phyloP scores from a whole-genome alignment of 2,797 vertebrate species.

The Coregonus suidteri region DNA sequence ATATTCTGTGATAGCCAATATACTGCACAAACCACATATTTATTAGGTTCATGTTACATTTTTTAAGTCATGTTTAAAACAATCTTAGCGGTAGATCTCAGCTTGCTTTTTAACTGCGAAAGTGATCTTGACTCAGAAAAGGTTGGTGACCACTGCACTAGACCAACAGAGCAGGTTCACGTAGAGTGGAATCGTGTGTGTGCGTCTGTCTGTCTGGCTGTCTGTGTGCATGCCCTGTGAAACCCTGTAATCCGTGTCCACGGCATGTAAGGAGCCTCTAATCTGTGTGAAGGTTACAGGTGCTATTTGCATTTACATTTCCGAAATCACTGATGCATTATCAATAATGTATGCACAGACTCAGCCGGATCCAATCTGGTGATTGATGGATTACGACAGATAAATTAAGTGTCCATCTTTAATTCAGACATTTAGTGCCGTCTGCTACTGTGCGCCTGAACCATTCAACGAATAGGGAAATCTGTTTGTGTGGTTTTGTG shows the following conservation, averaged over 20 bases:
- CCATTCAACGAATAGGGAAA: not conserved
- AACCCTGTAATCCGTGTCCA: not conserved
- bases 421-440: not conserved
- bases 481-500: not conserved
- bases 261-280: not conserved
- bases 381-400: slow-evolving; percentile 47
- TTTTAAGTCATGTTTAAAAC: too few relatives aligned
- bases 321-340: slow-evolving; percentile 4
- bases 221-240: slow-evolving; percentile 3
- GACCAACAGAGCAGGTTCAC: slow-evolving; percentile 25
- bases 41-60: too few relatives aligned
- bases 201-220: slow-evolving; percentile 2
- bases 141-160: not conserved
- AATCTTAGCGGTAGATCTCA: too few relatives aligned
- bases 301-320: slow-evolving; percentile 21
- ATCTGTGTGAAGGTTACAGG: slow-evolving; percentile 29
- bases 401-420: slow-evolving; percentile 21
- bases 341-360: slow-evolving; percentile 30
- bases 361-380: slow-evolving; percentile 39
- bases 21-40: too few relatives aligned
- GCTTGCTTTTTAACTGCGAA: too few relatives aligned
- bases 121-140: too few relatives aligned
- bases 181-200: not conserved
- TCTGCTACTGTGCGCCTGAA: not conserved
- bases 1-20: too few relatives aligned